phyloP scores from a whole-genome alignment of 2,888 invertebrate genomes.

The Rugalucina vietnamica region DNA sequence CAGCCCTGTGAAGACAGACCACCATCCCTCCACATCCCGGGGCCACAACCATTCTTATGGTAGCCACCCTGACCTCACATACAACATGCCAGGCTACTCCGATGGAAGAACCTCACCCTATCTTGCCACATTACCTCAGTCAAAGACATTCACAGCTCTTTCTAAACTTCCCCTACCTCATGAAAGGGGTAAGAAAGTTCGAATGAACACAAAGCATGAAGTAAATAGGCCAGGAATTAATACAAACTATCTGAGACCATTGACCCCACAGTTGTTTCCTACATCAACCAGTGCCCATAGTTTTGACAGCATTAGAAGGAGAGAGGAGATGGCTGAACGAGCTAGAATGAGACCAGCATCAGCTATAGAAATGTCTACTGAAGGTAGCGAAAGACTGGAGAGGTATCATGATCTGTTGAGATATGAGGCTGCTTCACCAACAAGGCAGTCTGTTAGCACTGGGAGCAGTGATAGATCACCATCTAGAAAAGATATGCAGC shows the following conservation, averaged over 20 bases:
- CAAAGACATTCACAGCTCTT: slow-evolving; percentile 67
- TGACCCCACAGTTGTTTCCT: slow-evolving; percentile 67
- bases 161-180: slow-evolving; percentile 64
- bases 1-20: slow-evolving; percentile 34
- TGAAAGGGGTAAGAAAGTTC: slow-evolving; percentile 46
- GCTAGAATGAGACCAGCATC: slow-evolving; percentile 67
- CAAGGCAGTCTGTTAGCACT: slow-evolving; percentile 51
- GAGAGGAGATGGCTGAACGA: slow-evolving; percentile 47
- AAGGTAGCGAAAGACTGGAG: slow-evolving; percentile 44
- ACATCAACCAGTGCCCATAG: slow-evolving; percentile 57
- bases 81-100: slow-evolving; percentile 45
- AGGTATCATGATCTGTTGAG: slow-evolving; percentile 64
- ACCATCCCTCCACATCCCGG: slow-evolving; percentile 41
- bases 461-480: slow-evolving; percentile 58
- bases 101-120: slow-evolving; percentile 57
- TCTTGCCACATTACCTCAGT: slow-evolving; percentile 60
- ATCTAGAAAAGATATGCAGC: slow-evolving; percentile 64
- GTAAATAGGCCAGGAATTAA: slow-evolving; percentile 56
- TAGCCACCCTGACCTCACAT: slow-evolving; percentile 75
- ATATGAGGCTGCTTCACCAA: slow-evolving; percentile 47
- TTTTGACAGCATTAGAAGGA: slow-evolving; percentile 49
- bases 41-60: slow-evolving; percentile 60
- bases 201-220: slow-evolving; percentile 53
- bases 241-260: slow-evolving; percentile 64
- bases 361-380: slow-evolving; percentile 71